Evolutionary conservation across 2,888 invertebrate species (phyloP).

Genomic region (Epinotia brunnichana): DNA sequence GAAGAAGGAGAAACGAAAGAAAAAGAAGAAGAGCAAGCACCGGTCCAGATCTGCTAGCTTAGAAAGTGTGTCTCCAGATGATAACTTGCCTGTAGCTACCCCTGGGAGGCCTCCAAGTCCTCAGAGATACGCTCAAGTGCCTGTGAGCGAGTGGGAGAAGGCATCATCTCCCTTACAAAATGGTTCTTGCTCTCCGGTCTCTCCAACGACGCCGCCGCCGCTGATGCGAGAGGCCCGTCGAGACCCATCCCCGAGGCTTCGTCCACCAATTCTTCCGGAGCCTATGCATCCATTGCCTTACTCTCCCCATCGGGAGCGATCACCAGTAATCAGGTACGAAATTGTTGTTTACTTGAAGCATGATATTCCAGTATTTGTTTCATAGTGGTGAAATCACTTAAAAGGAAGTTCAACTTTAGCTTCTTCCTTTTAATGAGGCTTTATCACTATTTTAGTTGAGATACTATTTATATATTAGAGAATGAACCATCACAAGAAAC

Average conservation of each 20-base stretch:
- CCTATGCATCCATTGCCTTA: conserved; percentile 65
- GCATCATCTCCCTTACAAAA: conserved; percentile 82
- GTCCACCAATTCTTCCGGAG: conserved; percentile 58
- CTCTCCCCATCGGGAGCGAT: conserved; percentile 76
- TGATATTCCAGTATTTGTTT: neutral
- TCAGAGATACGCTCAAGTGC: conserved; percentile 75
- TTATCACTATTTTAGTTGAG: neutral
- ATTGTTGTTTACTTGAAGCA: neutral
- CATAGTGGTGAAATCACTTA: neutral
- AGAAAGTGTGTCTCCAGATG: conserved; percentile 85
- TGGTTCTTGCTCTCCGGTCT: conserved; percentile 84
- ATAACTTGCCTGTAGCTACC: conserved; percentile 67
- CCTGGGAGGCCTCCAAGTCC: conserved; percentile 62
- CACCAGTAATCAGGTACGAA: conserved; percentile 65
- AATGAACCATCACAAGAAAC: neutral
- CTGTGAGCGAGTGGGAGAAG: conserved; percentile 81
- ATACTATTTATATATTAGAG: neutral
- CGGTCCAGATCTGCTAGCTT: conserved; percentile 87
- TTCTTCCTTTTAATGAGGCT: neutral
- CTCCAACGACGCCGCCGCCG: conserved; percentile 84
- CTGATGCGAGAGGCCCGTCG: conserved; percentile 60
- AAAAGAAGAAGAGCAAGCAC: conserved; percentile 88
- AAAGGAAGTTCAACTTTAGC: neutral
- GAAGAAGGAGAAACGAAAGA: conserved; percentile 89
- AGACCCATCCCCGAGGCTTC: conserved; percentile 61